Evolutionary conservation across 2,113 vertebrate genomes (phyloP).

Genomic region (Caranx ignobilis): DNA sequence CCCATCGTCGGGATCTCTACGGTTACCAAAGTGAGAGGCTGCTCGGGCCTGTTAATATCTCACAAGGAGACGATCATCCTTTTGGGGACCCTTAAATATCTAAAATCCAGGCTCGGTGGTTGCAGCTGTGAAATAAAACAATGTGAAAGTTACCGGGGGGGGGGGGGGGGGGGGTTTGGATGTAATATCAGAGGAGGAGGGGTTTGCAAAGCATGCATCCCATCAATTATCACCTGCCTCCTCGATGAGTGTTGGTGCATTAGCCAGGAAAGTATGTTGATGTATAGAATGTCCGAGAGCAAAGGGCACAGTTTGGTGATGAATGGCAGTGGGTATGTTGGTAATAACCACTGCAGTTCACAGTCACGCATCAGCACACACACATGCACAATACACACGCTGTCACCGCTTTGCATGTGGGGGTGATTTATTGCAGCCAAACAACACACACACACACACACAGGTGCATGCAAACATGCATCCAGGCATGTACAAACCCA

Average conservation of each 20-base stretch:
- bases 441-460: conserved; percentile 8
- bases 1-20: conserved; percentile 11
- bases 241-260: conserved; percentile 6
- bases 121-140: background rate
- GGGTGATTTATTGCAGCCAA: conserved; percentile 39
- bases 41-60: conserved; percentile 47
- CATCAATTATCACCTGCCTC: background rate
- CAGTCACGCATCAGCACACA: background rate
- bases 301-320: conserved; percentile 27
- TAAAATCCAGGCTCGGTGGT: background rate
- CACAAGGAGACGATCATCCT: conserved; percentile 3
- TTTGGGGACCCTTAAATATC: background rate
- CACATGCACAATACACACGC: conserved; percentile 2
- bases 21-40: conserved; percentile 43
- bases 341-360: conserved; percentile 20
- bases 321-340: conserved; percentile 23
- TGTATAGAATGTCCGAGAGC: background rate
- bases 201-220: background rate
- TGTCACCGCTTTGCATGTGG: background rate
- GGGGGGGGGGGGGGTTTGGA: background rate
- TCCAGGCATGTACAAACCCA: background rate
- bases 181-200: background rate
- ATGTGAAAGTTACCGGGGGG: background rate
- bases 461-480: background rate
- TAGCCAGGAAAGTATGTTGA: conserved; percentile 8